Evolutionary conservation across 92 coral and sea anemone species (phyloP).

Genomic region (Actinernus sp.): DNA sequence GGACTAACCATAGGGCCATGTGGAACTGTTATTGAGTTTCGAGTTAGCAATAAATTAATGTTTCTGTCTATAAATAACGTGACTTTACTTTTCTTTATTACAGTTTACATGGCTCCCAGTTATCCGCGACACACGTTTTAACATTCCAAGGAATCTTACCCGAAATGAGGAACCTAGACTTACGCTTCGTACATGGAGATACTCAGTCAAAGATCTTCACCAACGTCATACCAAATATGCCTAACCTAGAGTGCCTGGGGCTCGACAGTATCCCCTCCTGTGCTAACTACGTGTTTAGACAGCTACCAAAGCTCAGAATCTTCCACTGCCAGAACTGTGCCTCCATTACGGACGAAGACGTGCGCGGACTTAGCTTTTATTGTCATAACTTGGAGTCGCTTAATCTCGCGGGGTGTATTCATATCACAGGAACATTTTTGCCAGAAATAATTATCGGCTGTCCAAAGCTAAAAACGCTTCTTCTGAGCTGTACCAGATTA

Average conservation of each 20-base stretch:
- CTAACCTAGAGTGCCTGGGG: slow-evolving; percentile 50
- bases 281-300: slow-evolving; percentile 22
- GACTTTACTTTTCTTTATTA: neutral
- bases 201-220: slow-evolving; percentile 47
- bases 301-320: slow-evolving; percentile 46
- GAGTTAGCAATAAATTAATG: too few species aligned
- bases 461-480: slow-evolving; percentile 53
- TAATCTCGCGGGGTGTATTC: slow-evolving; percentile 71
- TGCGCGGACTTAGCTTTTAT: slow-evolving; percentile 37
- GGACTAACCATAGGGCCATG: too few species aligned
- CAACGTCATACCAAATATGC: slow-evolving; percentile 39
- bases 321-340: slow-evolving; percentile 81
- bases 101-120: slow-evolving; percentile 74
- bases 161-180: slow-evolving; percentile 56
- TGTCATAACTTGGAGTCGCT: slow-evolving; percentile 73
- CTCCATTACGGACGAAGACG: slow-evolving; percentile 57
- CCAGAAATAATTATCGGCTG: slow-evolving; percentile 64
- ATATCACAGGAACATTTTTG: slow-evolving; percentile 65
- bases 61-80: too few species aligned
- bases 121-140: slow-evolving; percentile 7
- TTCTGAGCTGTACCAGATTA: slow-evolving; percentile 77
- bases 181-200: slow-evolving; percentile 68
- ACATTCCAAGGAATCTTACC: slow-evolving; percentile 11
- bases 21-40: too few species aligned
- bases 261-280: slow-evolving; percentile 65